phyloP scores from a whole-genome alignment of 2,888 invertebrate genomes.

The Spatulosminthurus flaviceps region DNA sequence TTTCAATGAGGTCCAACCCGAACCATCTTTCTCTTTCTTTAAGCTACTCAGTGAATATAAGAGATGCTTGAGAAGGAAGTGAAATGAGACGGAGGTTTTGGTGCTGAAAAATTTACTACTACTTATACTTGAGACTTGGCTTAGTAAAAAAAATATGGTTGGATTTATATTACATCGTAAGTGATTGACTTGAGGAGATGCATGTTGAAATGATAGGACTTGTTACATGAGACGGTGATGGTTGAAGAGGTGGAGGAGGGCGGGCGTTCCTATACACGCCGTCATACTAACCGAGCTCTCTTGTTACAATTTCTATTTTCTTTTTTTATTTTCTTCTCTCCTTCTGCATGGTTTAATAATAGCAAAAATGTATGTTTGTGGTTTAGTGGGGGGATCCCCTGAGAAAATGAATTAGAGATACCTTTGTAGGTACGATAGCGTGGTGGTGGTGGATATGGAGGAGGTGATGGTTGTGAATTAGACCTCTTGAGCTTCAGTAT shows the following conservation, averaged over 20 bases:
- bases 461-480: constrained; percentile 32
- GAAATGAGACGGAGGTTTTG: constrained; percentile 18
- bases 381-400: constrained; percentile 6
- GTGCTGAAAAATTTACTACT: too few relatives aligned
- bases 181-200: too few relatives aligned
- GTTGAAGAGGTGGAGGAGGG: constrained; percentile 24
- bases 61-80: constrained; percentile 1
- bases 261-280: neutral
- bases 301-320: constrained; percentile 6
- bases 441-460: neutral
- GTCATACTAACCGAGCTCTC: neutral
- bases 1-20: too few relatives aligned
- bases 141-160: neutral
- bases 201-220: neutral
- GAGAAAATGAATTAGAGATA: neutral
- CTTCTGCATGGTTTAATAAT: constrained; percentile 11
- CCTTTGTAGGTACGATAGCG: neutral
- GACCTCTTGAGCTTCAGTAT: constrained; percentile 48
- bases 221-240: neutral
- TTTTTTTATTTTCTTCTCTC: too few relatives aligned
- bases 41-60: constrained; percentile 1
- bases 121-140: constrained; percentile 9
- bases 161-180: too few relatives aligned
- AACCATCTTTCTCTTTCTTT: constrained; percentile 23
- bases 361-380: neutral